phyloP scores from a whole-genome alignment of 30 jellyfish, hydroid and myxozoan species.

The Aurelia sp. region DNA sequence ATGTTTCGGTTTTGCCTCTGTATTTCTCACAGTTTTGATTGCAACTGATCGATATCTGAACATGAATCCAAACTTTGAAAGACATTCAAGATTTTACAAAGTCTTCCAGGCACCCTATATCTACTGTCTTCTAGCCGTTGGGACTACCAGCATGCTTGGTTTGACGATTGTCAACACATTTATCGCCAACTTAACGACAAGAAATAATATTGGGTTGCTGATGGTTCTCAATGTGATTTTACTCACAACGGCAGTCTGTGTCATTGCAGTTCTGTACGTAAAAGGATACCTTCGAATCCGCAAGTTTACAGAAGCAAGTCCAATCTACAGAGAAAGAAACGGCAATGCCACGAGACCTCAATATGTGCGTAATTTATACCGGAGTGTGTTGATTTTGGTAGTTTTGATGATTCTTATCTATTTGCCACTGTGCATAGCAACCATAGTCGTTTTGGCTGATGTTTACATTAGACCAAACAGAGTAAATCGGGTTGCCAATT shows the following conservation, averaged over 20 bases:
- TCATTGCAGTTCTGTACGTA: constrained; percentile 2
- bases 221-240: too few relatives aligned
- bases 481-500: too few relatives aligned
- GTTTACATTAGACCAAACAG: background rate
- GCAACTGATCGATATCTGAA: constrained; percentile 46
- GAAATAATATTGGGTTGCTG: too few relatives aligned
- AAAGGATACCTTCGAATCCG: constrained; percentile 13
- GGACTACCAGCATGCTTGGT: too few relatives aligned
- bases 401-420: background rate
- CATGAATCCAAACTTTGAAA: constrained; percentile 2
- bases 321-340: constrained; percentile 5
- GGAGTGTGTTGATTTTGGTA: too few relatives aligned
- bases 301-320: background rate
- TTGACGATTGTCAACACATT: too few relatives aligned
- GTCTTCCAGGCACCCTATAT: too few relatives aligned
- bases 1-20: background rate
- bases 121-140: too few relatives aligned
- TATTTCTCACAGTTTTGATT: background rate
- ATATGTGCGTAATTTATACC: background rate
- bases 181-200: too few relatives aligned
- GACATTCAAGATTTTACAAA: too few relatives aligned
- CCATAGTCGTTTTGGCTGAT: background rate
- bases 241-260: background rate
- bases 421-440: background rate
- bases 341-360: background rate